These are phyloP conservation scores for Prochilodus magdalenae DNA, from an alignment of 2,113 vertebrate species.

Conservation along the genomic window DNA sequence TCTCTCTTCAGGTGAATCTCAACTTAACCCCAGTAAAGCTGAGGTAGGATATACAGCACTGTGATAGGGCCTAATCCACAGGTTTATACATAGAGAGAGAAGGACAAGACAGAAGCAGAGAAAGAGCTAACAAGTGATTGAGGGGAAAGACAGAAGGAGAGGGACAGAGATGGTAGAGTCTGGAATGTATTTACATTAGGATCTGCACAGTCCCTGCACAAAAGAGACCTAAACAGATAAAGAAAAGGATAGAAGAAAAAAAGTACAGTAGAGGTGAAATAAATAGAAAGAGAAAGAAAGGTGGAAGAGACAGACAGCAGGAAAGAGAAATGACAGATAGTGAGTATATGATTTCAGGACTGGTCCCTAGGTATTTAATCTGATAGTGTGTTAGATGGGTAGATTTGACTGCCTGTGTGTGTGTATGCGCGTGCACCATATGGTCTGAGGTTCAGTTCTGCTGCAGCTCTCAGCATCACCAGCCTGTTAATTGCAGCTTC, in stretches of 20 bases:
- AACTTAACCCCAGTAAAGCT: not conserved
- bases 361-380: not conserved
- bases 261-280: not conserved
- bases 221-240: too few species aligned
- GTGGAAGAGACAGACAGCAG: not conserved
- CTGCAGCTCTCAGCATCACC: conserved; percentile 24
- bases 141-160: not conserved
- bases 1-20: not conserved
- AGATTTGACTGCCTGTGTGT: conserved; percentile 12
- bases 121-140: too few species aligned
- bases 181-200: too few species aligned
- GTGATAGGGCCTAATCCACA: conserved; percentile 1
- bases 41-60: not conserved
- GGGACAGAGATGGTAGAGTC: not conserved
- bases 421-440: conserved; percentile 10
- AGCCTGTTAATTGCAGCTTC: conserved; percentile 38
- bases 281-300: not conserved
- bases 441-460: conserved; percentile 33
- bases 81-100: not conserved
- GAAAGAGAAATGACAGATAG: not conserved
- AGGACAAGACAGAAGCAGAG: too few species aligned
- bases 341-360: not conserved
- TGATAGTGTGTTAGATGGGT: conserved; percentile 3
- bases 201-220: too few species aligned
- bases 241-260: too few species aligned